These are phyloP conservation scores for Baryphthengus martii DNA, from an alignment of 2,113 vertebrate species.

Conservation along the genomic window DNA sequence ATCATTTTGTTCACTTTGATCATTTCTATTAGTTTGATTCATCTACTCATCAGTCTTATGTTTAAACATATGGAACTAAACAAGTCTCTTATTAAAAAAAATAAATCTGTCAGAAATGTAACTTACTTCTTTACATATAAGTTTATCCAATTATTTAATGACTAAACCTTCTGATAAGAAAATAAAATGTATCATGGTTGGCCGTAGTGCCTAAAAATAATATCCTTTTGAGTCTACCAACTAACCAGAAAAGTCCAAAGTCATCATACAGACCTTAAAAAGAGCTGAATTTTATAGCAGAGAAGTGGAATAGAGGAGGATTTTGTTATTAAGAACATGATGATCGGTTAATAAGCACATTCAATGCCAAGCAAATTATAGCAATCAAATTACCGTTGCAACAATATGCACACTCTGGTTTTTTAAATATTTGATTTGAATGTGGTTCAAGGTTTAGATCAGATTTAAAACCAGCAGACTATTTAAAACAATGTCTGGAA, in stretches of 20 bases:
- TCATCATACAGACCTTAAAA: background rate
- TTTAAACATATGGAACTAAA: background rate
- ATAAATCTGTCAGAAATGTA: background rate
- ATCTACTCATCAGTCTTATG: background rate
- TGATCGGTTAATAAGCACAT: background rate
- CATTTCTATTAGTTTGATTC: background rate
- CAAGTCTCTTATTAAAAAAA: background rate
- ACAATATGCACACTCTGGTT: background rate
- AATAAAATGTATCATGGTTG: background rate
- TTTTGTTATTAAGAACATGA: background rate
- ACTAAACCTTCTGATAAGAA: background rate
- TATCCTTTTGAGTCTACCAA: background rate
- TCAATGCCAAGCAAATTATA: background rate
- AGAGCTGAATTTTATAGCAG: background rate
- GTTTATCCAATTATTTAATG: background rate
- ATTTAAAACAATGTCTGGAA: background rate
- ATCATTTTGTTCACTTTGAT: background rate
- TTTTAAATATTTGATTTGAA: background rate
- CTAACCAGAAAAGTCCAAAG: background rate
- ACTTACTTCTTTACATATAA: background rate
- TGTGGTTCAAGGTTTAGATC: background rate
- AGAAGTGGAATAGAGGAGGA: background rate
- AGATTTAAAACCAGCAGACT: background rate
- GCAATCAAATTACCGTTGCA: background rate
- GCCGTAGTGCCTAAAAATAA: background rate